Evolutionary conservation across 2,113 vertebrate genomes (phyloP).

Genomic region (Centropristis striata): DNA sequence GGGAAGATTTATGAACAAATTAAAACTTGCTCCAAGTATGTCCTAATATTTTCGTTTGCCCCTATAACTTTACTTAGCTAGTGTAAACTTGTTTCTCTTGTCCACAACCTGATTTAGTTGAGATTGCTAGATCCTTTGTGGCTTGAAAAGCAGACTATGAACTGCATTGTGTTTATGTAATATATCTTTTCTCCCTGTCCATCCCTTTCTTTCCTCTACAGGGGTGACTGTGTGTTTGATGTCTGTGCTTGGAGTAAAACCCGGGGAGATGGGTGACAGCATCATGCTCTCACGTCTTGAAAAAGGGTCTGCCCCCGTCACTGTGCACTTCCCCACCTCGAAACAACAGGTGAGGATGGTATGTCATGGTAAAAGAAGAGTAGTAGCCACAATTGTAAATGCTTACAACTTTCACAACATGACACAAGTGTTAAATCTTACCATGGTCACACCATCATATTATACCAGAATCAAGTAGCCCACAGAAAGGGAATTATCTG

Average conservation of each 20-base stretch:
- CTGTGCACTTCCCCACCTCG: conserved; percentile 86
- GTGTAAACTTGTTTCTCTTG: not conserved
- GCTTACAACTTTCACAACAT: not conserved
- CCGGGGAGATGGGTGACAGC: conserved; percentile 80
- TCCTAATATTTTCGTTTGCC: not conserved
- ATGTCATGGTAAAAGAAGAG: not conserved
- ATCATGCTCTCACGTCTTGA: conserved; percentile 90
- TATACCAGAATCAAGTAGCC: not conserved
- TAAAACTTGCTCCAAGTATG: no score
- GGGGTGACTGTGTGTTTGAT: conserved; percentile 90
- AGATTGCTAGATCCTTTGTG: not conserved
- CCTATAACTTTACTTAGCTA: not conserved
- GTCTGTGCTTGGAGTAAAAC: conserved; percentile 83
- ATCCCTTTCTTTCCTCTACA: conserved; percentile 54
- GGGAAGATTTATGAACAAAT: no score
- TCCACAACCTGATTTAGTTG: not conserved
- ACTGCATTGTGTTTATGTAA: not conserved
- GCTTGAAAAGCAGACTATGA: not conserved
- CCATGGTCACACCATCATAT: not conserved
- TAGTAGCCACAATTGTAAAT: not conserved
- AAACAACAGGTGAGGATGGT: conserved; percentile 83
- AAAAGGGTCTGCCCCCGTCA: conserved; percentile 83
- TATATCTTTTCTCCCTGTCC: not conserved
- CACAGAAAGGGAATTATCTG: not conserved
- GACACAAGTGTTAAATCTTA: not conserved